A percentile compares a stretch with the other conserved stretches of the same genome.
These are phyloP conservation scores for Palloptera scutellata DNA, from an alignment of 2,888 invertebrate genomes.

Conservation along the genomic window DNA sequence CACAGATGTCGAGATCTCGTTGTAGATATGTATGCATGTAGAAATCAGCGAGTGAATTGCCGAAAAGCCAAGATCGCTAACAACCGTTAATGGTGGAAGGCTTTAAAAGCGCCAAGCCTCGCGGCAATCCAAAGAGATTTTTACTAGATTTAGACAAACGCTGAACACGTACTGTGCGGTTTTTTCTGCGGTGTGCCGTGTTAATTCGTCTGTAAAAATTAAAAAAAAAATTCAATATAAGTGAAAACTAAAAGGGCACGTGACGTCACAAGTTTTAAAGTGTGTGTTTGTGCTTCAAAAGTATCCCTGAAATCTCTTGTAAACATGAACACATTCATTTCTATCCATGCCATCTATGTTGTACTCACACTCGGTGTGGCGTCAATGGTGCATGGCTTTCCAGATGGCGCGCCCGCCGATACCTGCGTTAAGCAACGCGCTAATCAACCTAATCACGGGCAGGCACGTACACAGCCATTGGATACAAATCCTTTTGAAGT, in stretches of 20 bases:
- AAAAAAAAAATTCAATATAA: not conserved
- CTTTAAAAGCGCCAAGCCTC: slow-evolving; percentile 37
- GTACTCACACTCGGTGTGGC: slow-evolving; percentile 60
- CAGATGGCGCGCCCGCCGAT: slow-evolving; percentile 84
- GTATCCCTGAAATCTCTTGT: no score
- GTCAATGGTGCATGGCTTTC: slow-evolving; percentile 67
- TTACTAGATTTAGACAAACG: slow-evolving; percentile 21
- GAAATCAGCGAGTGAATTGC: not conserved
- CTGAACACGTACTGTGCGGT: slow-evolving; percentile 4
- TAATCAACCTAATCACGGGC: slow-evolving; percentile 79
- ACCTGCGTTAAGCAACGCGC: slow-evolving; percentile 79
- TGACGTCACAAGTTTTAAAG: not conserved
- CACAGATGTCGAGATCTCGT: no score
- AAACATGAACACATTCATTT: slow-evolving; percentile 31
- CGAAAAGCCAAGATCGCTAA: not conserved
- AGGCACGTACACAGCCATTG: slow-evolving; percentile 73
- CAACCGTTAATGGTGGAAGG: slow-evolving; percentile 13
- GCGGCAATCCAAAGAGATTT: slow-evolving; percentile 33
- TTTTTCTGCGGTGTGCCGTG: not conserved
- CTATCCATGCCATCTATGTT: slow-evolving; percentile 50
- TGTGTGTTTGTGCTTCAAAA: no score
- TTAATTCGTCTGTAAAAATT: not conserved
- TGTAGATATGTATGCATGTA: no score
- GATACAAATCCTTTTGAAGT: slow-evolving; percentile 74
- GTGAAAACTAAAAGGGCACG: not conserved